Evolutionary conservation across 2,888 invertebrate species (phyloP), one percentile per base, ranked within the genome.

Genomic region (Nymphalis polychloros): DNA sequence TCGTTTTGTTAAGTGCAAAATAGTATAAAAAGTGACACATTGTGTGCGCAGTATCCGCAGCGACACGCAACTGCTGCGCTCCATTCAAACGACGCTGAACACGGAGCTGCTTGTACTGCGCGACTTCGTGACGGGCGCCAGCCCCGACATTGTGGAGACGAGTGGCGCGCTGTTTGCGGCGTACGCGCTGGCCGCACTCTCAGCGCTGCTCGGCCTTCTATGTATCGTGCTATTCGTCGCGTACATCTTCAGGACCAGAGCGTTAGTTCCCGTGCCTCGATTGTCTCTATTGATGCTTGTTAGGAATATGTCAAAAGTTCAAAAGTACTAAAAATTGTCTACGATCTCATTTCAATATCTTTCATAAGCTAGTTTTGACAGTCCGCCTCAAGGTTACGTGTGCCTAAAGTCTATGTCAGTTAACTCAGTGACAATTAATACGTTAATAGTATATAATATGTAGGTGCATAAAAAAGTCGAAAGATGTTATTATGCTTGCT

Each of bases 221-320:
- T 86, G 85, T 67, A 69, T 92, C 10, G 74, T 88, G 20, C 84
- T 95, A 67, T 80, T 94, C 5, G 76, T 93, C 2, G 89, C 92
- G 0, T 95, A 93, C 81, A 84, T 94, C 69, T 70, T 94, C 59
- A 93, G 93, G 81, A 94, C 93, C 0, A 90, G 93, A 79, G 89
- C 93, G 95, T 95, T 63, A 87, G 90, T 86, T 19, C 19, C 8
- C 50, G 19, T 8, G 3, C 19, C 41, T 41, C 3, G 4, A 41
- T 41, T 2, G 13, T 41, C 10, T 41, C 1, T 13, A 41, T 41
- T 13, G 41, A 41, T 41, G 4, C 41, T 41, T 3, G 27, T 27
- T 27, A 27, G 27, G 27, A 27, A 27, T 27, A 27, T 27, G 4
- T 27, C 27, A 27, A 23, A 23, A 27, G 23, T 23, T 23, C 23